Conservation (phyloP, 2,797 vertebrate species). For the Pampus argenteus region DNA sequence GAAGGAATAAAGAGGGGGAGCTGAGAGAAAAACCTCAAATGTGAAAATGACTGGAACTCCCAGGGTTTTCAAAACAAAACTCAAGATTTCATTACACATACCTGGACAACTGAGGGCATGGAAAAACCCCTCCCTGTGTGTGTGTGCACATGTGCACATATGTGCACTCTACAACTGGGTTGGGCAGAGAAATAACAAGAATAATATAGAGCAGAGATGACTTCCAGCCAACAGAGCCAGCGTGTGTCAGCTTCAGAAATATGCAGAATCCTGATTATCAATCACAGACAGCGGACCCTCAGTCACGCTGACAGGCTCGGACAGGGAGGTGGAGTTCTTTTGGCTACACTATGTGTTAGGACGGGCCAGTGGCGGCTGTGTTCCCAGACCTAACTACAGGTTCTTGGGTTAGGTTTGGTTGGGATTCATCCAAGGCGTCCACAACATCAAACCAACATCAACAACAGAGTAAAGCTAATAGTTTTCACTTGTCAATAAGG, state of each 20-base stretch:
- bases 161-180: constrained; percentile 53
- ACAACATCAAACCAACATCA: constrained; percentile 40
- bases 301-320: constrained; percentile 54
- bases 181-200: constrained; percentile 72
- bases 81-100: constrained; percentile 84
- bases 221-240: constrained; percentile 50
- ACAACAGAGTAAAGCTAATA: constrained; percentile 24
- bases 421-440: constrained; percentile 31
- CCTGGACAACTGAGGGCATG: constrained; percentile 84
- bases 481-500: constrained; percentile 49
- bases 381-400: constrained; percentile 43
- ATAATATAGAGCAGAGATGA: constrained; percentile 69
- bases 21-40: constrained; percentile 68
- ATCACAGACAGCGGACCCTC: constrained; percentile 65
- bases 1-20: constrained; percentile 47
- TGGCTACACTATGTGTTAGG: constrained; percentile 33
- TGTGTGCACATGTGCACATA: constrained; percentile 20
- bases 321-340: constrained; percentile 25
- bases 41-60: constrained; percentile 82
- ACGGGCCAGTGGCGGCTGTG: constrained; percentile 30
- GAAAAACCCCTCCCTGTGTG: constrained; percentile 77
- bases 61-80: constrained; percentile 82
- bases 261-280: constrained; percentile 63
- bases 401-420: constrained; percentile 34
- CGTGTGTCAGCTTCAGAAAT: constrained; percentile 61